phyloP scores from a whole-genome alignment of 2,113 vertebrate genomes.

The Tragelaphus imberbis region DNA sequence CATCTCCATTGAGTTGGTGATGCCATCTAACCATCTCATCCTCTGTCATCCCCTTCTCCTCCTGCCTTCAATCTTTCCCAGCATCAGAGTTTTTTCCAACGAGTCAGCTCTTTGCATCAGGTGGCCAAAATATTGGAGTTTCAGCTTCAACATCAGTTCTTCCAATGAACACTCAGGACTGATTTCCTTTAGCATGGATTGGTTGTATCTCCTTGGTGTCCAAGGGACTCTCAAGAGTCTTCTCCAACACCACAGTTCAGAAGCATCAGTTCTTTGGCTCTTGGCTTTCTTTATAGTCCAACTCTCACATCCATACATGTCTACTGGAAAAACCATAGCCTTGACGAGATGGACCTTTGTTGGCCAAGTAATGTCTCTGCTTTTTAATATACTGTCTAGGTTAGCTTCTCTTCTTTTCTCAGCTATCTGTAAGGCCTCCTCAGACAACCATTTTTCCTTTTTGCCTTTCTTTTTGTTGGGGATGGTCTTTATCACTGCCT shows the following conservation, averaged over 20 bases:
- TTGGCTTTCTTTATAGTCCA: not conserved
- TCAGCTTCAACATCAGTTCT: not conserved
- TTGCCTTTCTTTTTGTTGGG: not conserved
- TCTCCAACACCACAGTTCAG: not conserved
- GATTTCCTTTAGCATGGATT: not conserved
- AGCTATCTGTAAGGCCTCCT: not conserved
- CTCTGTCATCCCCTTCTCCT: not conserved
- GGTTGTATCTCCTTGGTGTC: not conserved
- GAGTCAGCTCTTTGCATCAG: not conserved
- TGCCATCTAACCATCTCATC: not conserved
- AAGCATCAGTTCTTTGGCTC: rapidly evolving
- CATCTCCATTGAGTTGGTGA: not conserved
- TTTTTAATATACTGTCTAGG: not conserved
- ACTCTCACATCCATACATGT: not conserved
- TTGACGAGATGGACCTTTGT: rapidly evolving
- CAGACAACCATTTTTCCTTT: not conserved
- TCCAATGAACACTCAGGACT: not conserved
- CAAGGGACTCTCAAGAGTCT: not conserved
- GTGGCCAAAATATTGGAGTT: not conserved
- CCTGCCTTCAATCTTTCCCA: not conserved
- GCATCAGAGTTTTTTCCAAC: not conserved
- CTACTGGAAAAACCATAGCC: not conserved
- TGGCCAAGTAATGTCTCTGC: not conserved
- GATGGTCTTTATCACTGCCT: not conserved
- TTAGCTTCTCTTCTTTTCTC: not conserved